Base-by-base conservation (phyloP, 2,888 invertebrate genomes). In the Cistogaster globosa region DNA sequence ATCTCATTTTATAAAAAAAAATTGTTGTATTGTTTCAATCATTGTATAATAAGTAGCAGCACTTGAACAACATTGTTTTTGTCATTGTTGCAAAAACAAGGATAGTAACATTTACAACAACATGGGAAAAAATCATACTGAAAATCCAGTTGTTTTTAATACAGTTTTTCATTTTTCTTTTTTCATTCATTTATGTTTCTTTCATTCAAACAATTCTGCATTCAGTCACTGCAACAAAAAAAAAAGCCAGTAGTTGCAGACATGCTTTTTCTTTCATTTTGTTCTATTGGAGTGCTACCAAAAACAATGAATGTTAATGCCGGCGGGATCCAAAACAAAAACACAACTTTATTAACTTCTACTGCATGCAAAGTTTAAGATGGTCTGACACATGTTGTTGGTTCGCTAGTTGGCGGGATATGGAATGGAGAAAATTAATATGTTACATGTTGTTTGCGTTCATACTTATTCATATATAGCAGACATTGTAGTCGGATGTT, bases 271-370 rank as follows among this genome's bases (percentile, higher is more conserved):
- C 18, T 48, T 62, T 60, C 51, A n/a, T 20, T 36, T 60, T 3
- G 36, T 36, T 18, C 18, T 18, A 18, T 60, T 60, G 11, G 5
- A 16, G 32, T 51, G 42, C 75, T 42, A 82, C 18, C 45, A 38
- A 58, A 57, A 57, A 77, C 68, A 77, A 57, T 79, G 78, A 65
- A 69, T 68, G 55, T 68, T 57, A 63, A 74, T 69, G 48, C 69
- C 63, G 65, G 45, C 38, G 57, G 63, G 45, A 63, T n/a, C 32
- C 11, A 38, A 38, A 67, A 55, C 20, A 60, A 62, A 68, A 63
- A 48, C 53, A 53, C 75, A 55, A 63, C 51, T 63, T 42, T 68
- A 82, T 68, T 75, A 76, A 68, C 62, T 67, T 36, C 67, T 18
- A 22, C 38, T 22, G 20, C 18, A 48, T 20, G 48, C 16, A 38